Evolutionary conservation across 1,140 invertebrate genomes (phyloP).

Genomic region (Drosophila sechellia): DNA sequence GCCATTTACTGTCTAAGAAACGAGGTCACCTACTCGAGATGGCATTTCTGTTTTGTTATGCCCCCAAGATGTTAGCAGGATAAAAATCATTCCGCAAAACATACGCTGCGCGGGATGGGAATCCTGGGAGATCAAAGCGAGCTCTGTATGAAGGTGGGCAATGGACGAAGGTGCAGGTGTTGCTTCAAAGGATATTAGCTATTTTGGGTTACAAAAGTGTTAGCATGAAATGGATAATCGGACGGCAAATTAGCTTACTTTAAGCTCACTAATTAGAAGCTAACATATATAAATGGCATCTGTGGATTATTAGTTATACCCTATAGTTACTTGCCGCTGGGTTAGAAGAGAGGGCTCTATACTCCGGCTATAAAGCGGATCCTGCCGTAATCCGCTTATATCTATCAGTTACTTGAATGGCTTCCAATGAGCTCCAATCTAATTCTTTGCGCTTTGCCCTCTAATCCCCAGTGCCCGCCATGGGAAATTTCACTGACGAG

Average conservation of each 20-base stretch:
- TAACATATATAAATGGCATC: too few relatives aligned
- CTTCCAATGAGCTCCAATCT: conserved; percentile 13
- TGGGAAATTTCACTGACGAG: conserved; percentile 90
- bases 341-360: too few relatives aligned
- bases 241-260: too few relatives aligned
- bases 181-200: background rate
- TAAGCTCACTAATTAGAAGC: too few relatives aligned
- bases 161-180: conserved; percentile 5
- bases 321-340: too few relatives aligned
- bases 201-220: background rate
- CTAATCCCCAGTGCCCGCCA: conserved; percentile 86
- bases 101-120: conserved; percentile 37
- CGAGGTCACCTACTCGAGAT: conserved; percentile 73
- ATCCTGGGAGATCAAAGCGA: conserved; percentile 64
- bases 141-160: conserved; percentile 42
- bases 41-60: conserved; percentile 63
- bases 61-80: conserved; percentile 74
- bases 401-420: background rate
- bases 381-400: background rate
- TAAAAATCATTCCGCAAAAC: conserved; percentile 53
- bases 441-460: conserved; percentile 6
- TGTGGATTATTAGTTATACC: too few relatives aligned
- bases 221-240: too few relatives aligned
- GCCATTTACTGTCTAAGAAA: conserved; percentile 77
- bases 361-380: conserved; percentile 13